Evolutionary conservation across 2,797 vertebrate genomes (phyloP), one percentile per base, ranked within the genome.

Genomic region (Neosalanx taihuensis): DNA sequence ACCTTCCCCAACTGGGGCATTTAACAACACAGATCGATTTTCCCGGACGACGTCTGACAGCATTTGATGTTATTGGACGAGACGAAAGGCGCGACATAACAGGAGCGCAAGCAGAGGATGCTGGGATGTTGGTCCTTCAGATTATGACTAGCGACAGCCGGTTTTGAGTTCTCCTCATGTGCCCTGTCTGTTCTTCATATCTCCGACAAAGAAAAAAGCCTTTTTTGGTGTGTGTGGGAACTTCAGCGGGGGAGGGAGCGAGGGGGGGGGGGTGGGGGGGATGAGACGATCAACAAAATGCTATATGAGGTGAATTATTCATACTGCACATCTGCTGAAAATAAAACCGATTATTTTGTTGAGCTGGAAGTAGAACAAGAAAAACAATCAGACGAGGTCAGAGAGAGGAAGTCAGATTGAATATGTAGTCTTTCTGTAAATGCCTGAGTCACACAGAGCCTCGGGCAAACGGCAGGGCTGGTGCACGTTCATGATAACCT

Each of bases 401-500:
- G 59, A 23, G 64, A 76, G 63, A 72, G 76, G 73, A 70, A 82
- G 79, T 79, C 83, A 82, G 82, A 81, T 23, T 83, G 81, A 84
- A 87, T 85, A 78, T 81, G 75, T 73, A 79, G 78, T 72, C 74
- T 68, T 79, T 87, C 23, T 75, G 57, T 60, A 63, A 79, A 69
- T 63, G 77, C 56, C 70, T 79, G 86, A 89, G 85, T 88, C 85
- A 86, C 60, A 67, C 80, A 76, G 66, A 0, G 81, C 88, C 86
- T n/a, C 76, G 75, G 79, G 90, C 51, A 17, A n/a, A 84, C 80
- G 84, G 77, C 78, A 59, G 37, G 69, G 81, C 78, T 73, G 64
- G 69, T 74, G 71, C 72, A 72, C 71, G 81, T 85, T 77, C 83
- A 85, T n/a, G 61, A 80, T 88, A 89, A 91, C 88, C 90, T 71